A percentile compares a stretch with the other conserved stretches of the same genome.
phyloP scores from a whole-genome alignment of 37 sponge, comb jelly and placozoan genomes.

The Ianthella basta region DNA sequence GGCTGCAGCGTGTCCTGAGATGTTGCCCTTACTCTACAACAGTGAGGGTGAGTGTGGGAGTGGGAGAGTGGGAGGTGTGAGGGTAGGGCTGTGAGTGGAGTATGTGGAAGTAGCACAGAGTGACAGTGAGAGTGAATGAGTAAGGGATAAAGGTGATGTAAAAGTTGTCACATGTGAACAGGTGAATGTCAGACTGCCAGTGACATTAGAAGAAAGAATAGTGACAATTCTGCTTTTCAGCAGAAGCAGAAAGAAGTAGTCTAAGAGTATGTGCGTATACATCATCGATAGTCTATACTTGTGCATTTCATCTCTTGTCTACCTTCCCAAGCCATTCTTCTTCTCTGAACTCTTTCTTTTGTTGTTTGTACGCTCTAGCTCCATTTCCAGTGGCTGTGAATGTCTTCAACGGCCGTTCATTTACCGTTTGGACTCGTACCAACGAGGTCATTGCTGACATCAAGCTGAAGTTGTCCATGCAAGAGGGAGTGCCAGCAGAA shows the following conservation, averaged over 20 bases:
- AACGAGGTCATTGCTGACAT: constrained; percentile 50
- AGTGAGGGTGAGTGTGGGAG: constrained; percentile 38
- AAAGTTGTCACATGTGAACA: too few relatives aligned
- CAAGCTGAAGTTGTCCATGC: constrained; percentile 56
- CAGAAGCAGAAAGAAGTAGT: not conserved
- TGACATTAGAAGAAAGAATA: not conserved
- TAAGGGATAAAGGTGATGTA: not conserved
- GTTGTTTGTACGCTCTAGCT: constrained; percentile 18
- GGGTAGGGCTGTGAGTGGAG: too few relatives aligned
- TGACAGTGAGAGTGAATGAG: not conserved
- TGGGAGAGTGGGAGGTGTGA: too few relatives aligned
- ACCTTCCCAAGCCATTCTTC: too few relatives aligned
- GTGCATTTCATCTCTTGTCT: too few relatives aligned
- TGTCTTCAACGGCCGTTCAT: constrained; percentile 30
- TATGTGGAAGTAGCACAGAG: too few relatives aligned
- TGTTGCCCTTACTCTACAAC: constrained; percentile 59
- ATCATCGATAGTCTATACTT: too few relatives aligned
- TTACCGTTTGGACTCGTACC: constrained; percentile 32
- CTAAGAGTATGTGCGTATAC: too few relatives aligned
- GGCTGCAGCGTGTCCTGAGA: constrained; percentile 34
- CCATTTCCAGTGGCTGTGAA: constrained; percentile 54
- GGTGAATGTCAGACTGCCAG: not conserved
- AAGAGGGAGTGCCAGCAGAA: constrained; percentile 34
- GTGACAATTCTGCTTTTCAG: not conserved
- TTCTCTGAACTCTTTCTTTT: not conserved